Evolutionary conservation across 2,888 invertebrate genomes (phyloP).

Genomic region (Malacosoma neustria): DNA sequence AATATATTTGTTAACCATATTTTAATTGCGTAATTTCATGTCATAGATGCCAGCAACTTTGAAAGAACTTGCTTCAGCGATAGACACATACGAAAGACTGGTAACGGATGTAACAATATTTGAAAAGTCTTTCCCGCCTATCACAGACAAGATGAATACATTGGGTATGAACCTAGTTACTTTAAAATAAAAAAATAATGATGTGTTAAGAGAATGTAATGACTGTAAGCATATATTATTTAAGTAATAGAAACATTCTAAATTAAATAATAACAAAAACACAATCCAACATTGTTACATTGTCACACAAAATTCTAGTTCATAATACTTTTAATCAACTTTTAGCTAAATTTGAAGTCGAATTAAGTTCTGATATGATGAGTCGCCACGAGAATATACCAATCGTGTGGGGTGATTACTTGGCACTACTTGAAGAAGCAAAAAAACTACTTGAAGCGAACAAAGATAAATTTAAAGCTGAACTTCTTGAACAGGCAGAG

Average conservation of each 20-base stretch:
- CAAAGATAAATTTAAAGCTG: slow-evolving; percentile 83
- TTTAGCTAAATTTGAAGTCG: slow-evolving; percentile 81
- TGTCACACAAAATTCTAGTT: no score
- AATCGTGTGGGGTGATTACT: slow-evolving; percentile 81
- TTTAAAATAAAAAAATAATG: no score
- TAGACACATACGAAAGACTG: slow-evolving; percentile 80
- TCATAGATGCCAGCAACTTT: slow-evolving; percentile 81
- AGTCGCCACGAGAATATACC: slow-evolving; percentile 75
- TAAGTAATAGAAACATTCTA: no score
- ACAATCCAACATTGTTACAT: no score
- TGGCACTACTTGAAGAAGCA: slow-evolving; percentile 79
- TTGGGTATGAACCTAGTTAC: no score
- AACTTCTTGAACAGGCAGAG: slow-evolving; percentile 81
- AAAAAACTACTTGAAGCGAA: slow-evolving; percentile 83
- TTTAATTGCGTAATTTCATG: slow-evolving; percentile 8
- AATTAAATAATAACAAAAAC: no score
- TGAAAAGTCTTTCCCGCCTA: slow-evolving; percentile 83
- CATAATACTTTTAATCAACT: slow-evolving; percentile 5
- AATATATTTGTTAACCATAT: no score
- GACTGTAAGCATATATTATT: no score
- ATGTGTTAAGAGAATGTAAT: no score
- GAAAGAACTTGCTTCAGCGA: slow-evolving; percentile 80
- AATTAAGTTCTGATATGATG: slow-evolving; percentile 76
- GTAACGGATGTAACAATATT: slow-evolving; percentile 76
- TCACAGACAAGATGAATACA: slow-evolving; percentile 82